phyloP scores from a whole-genome alignment of 2,797 vertebrate species.

The Periophthalmus magnuspinnatus region DNA sequence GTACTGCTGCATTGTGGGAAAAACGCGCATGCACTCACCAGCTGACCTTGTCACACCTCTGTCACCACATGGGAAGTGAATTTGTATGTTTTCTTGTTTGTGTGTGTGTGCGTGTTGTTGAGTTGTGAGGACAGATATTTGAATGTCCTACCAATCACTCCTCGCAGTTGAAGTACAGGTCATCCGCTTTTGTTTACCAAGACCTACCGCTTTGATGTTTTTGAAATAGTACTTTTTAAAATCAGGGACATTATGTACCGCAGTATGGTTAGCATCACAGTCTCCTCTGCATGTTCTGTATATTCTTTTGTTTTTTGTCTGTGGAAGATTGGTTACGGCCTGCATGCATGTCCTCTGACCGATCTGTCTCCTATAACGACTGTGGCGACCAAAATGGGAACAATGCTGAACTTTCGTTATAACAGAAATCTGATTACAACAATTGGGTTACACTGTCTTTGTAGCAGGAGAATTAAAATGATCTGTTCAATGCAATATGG shows the following conservation, averaged over 20 bases:
- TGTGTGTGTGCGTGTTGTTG: neutral
- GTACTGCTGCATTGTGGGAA: constrained; percentile 43
- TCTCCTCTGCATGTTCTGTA: neutral
- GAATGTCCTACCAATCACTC: constrained; percentile 10
- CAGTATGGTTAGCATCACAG: neutral
- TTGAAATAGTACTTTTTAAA: neutral
- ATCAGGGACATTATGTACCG: neutral
- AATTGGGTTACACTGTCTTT: neutral
- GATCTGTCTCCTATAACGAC: neutral
- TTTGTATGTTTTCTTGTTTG: constrained; percentile 19
- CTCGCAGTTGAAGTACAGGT: constrained; percentile 2
- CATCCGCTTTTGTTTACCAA: neutral
- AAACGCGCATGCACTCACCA: constrained; percentile 34
- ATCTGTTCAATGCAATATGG: neutral
- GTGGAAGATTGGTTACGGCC: neutral
- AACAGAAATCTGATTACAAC: constrained; percentile 12
- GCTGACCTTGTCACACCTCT: constrained; percentile 51
- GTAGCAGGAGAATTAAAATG: neutral
- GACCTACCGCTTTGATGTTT: neutral
- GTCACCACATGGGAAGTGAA: constrained; percentile 31
- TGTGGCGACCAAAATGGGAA: neutral
- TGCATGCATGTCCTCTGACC: neutral
- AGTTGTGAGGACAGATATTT: neutral
- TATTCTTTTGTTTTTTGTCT: constrained; percentile 4
- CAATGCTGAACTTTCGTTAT: neutral